Evolutionary conservation across 2,888 invertebrate species (phyloP).

Genomic region (Leptodirus hochenwartii): DNA sequence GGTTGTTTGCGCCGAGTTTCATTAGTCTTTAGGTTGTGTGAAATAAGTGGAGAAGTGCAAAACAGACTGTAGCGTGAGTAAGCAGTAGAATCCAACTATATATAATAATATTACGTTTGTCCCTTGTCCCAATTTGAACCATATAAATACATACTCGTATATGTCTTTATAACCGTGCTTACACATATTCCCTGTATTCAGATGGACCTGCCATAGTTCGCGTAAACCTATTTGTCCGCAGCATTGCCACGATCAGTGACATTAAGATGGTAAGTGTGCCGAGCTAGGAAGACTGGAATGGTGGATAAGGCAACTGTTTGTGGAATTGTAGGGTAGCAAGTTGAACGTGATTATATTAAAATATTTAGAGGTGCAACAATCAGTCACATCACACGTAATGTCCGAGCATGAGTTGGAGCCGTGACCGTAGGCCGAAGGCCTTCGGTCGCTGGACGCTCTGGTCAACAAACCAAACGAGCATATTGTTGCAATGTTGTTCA

Average conservation of each 20-base stretch:
- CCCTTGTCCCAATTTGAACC: no score
- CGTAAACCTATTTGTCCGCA: conserved; percentile 96
- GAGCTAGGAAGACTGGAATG: no score
- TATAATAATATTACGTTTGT: conserved; percentile 6
- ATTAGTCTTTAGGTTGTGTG: background rate
- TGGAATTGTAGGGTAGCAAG: no score
- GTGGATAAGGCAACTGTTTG: conserved; percentile 18
- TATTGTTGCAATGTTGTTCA: no score
- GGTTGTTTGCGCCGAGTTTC: conserved; percentile 3
- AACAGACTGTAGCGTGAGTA: background rate
- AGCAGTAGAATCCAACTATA: no score
- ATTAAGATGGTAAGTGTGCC: conserved; percentile 98
- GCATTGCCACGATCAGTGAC: conserved; percentile 97
- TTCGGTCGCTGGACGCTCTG: no score
- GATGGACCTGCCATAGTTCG: conserved; percentile 94
- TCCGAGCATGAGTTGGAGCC: no score
- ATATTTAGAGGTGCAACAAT: no score
- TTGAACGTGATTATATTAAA: no score
- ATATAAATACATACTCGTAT: background rate
- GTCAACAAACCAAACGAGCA: no score
- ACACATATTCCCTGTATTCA: conserved; percentile 32
- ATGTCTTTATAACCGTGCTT: conserved; percentile 13
- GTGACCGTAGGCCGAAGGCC: no score
- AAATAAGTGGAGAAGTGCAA: conserved; percentile 3
- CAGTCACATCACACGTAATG: no score